Conservation (phyloP, 2,888 invertebrate genomes). For the Stenotaenia linearis region DNA sequence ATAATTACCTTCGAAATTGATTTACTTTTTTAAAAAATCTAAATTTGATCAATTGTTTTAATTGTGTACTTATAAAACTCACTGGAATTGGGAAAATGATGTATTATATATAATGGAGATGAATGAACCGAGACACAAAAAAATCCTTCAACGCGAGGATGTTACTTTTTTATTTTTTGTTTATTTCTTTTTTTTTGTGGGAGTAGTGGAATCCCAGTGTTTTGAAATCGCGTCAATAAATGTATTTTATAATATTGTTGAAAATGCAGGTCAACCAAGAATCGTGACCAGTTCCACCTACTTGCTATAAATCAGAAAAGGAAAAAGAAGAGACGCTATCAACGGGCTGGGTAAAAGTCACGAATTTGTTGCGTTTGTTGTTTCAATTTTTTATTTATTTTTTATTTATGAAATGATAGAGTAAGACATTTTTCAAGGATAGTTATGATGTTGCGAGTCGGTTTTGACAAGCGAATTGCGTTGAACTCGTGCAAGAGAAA, state of each 20-base stretch:
- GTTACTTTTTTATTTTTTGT: too few species aligned
- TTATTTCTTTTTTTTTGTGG: too few species aligned
- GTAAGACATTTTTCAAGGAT: not conserved
- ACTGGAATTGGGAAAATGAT: not conserved
- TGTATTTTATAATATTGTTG: not conserved
- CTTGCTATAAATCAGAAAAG: not conserved
- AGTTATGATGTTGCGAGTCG: not conserved
- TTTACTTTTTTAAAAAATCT: not conserved
- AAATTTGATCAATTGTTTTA: not conserved
- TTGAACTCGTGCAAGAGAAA: not conserved
- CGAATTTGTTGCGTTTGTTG: not conserved
- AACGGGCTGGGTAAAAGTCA: not conserved
- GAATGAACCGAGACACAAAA: not conserved
- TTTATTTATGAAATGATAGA: not conserved
- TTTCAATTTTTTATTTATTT: not conserved
- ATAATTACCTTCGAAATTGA: not conserved
- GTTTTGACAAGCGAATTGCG: not conserved
- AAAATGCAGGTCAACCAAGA: not conserved
- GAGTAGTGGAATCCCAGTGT: not conserved
- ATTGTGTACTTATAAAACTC: not conserved
- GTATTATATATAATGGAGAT: not conserved
- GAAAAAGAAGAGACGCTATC: not conserved
- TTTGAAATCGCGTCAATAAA: not conserved
- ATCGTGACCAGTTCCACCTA: not conserved
- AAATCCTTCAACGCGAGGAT: too few species aligned